Conservation (phyloP, 2,888 invertebrate species). For the Patella depressa region DNA sequence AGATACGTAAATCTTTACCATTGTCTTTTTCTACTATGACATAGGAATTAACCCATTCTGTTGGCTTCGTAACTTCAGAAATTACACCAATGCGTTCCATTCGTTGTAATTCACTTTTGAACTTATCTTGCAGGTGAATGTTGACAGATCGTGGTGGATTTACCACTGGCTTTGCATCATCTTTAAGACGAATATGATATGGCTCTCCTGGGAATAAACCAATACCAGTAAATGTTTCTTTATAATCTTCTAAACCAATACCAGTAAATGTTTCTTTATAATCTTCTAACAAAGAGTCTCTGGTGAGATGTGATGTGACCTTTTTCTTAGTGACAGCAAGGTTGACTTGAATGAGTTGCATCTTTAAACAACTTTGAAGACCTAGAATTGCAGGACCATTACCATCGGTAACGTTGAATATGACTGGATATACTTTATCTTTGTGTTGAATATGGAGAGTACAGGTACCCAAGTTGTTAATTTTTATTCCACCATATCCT, state of each 20-base stretch:
- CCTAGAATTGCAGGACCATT: background rate
- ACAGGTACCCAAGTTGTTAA: background rate
- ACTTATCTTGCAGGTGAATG: constrained; percentile 19
- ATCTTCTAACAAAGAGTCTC: background rate
- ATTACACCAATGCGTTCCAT: constrained; percentile 31
- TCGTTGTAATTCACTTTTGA: constrained; percentile 23
- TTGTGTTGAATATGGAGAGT: background rate
- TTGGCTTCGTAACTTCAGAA: constrained; percentile 27
- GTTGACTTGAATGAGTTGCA: constrained; percentile 6
- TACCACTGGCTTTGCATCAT: constrained; percentile 19
- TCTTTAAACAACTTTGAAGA: background rate
- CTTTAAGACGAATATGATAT: constrained; percentile 1
- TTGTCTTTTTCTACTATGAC: constrained; percentile 22
- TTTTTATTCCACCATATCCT: constrained; percentile 2
- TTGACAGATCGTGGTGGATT: constrained; percentile 26
- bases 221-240: background rate
- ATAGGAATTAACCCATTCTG: constrained; percentile 26
- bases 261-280: background rate
- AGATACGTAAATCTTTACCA: constrained; percentile 23
- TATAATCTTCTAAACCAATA: background rate
- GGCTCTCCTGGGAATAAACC: background rate
- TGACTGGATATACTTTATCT: background rate
- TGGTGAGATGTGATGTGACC: background rate
- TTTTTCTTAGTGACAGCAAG: background rate
- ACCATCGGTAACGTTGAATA: background rate